Evolutionary conservation across 2,888 invertebrate species (phyloP).

Genomic region (Cyclophora albipunctata): DNA sequence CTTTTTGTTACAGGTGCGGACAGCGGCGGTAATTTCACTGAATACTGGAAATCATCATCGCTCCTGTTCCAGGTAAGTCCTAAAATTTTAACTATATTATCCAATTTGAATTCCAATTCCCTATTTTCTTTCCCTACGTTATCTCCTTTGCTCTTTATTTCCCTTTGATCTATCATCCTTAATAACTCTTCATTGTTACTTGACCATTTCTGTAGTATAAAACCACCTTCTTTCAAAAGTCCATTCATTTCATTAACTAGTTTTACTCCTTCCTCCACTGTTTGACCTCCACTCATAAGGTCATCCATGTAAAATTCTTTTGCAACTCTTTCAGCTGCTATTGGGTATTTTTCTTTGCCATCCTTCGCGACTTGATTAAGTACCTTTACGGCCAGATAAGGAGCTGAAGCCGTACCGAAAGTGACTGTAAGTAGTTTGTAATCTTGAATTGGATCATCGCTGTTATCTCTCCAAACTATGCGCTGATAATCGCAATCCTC

Average conservation of each 20-base stretch:
- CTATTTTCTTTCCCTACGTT: constrained; percentile 11
- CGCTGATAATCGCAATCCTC: constrained; percentile 7
- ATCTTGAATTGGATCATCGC: constrained; percentile 8
- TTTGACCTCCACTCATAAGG: constrained; percentile 15
- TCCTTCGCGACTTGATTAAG: constrained; percentile 25
- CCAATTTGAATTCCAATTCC: constrained; percentile 15
- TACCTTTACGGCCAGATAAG: constrained; percentile 23
- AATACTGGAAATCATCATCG: constrained; percentile 8
- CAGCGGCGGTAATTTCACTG: constrained; percentile 13
- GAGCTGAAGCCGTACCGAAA: constrained; percentile 26
- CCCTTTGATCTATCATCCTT: constrained; percentile 21
- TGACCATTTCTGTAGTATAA: constrained; percentile 25
- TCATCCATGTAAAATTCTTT: constrained; percentile 6
- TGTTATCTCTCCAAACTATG: neutral
- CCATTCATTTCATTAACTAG: constrained; percentile 18
- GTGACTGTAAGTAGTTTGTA: constrained; percentile 21
- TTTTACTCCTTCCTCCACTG: constrained; percentile 12
- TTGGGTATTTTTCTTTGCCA: constrained; percentile 17
- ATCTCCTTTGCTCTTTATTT: constrained; percentile 5
- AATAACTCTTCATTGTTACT: constrained; percentile 17
- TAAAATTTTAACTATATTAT: constrained; percentile 20
- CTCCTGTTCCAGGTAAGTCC: constrained; percentile 1
- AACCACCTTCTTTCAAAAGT: constrained; percentile 19
- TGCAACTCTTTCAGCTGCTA: constrained; percentile 15
- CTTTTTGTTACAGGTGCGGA: constrained; percentile 25